Base-by-base conservation (phyloP, 2,113 vertebrate species). In the Megaptera novaeangliae region DNA sequence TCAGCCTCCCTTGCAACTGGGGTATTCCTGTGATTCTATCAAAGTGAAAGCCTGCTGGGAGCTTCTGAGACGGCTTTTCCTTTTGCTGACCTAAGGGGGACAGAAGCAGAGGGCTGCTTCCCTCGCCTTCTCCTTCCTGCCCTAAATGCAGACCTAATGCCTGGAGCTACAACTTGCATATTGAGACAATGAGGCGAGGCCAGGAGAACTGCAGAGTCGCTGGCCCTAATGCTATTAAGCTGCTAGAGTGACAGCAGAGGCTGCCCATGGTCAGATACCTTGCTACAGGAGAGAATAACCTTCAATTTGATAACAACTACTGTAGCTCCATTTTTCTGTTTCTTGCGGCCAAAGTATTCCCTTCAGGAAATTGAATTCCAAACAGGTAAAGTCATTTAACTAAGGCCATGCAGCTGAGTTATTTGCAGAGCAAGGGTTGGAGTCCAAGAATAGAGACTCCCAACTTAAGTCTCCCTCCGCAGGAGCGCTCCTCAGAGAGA, bases 301-400 rank as follows among this genome's bases (percentile, higher is more conserved):
- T 87, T 84, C 66, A 66, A 27, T 64, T 71, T 86, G 46, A 86
- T 95, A 77, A 59, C 75, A 96, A 57, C 9, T 66, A 44, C 1
- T 25, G 2, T 36, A 86, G 69, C 17, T 87, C 12, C 34, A 44
- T 55, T 72, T 93, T 80, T 78, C 41, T 97, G 57, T 84, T 92
- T 89, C 88, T 94, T 81, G 46, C 3, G 84, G 36, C 36, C 57
- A 59, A 89, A 71, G 29, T 66, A 84, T 95, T 84, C 17, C 80
- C 88, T 85, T 39, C 29, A 92, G 41, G 39, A 97, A 96, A 91
- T 0, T 66, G 49, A 88, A 95, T 92, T 90, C 41, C 69, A 96
- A 96, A 59, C 27, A 64, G 57, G 88, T 86, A 71, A 90, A 94
- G 92, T 63, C 49, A 95, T 91, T 96, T 90, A 90, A 87, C 78